Evolutionary conservation across 2,113 vertebrate genomes (phyloP).

Genomic region (Abramis brama): DNA sequence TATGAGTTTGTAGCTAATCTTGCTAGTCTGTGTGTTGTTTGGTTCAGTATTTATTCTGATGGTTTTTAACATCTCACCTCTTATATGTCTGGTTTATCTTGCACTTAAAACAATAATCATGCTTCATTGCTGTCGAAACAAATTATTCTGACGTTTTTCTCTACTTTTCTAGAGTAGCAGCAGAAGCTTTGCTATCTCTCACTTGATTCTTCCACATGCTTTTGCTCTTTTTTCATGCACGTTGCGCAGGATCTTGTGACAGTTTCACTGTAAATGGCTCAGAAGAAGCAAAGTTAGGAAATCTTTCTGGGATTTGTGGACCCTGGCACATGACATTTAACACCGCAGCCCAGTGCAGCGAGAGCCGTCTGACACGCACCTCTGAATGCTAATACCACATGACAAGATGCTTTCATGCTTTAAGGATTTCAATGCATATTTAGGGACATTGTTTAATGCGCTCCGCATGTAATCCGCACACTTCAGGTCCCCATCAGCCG

Average conservation of each 20-base stretch:
- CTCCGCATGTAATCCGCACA: conserved; percentile 75
- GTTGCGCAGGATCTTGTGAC: conserved; percentile 27
- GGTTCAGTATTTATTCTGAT: neutral
- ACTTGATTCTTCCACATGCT: neutral
- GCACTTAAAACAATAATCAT: neutral
- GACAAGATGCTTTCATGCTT: conserved; percentile 75
- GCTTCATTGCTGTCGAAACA: neutral
- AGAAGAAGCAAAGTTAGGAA: conserved; percentile 50
- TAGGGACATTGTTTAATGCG: conserved; percentile 77
- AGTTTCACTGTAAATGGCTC: conserved; percentile 51
- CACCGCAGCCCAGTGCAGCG: conserved; percentile 64
- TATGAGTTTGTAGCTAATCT: too few relatives aligned
- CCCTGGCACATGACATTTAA: conserved; percentile 58
- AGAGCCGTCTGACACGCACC: conserved; percentile 67
- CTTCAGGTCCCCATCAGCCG: conserved; percentile 72
- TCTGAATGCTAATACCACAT: conserved; percentile 77
- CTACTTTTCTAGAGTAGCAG: neutral
- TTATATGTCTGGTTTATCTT: neutral
- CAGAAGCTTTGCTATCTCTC: neutral
- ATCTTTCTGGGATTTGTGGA: conserved; percentile 54
- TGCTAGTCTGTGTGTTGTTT: neutral
- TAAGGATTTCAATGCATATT: conserved; percentile 78
- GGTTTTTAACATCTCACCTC: neutral
- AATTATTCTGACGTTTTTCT: neutral
- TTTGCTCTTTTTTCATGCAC: neutral